phyloP scores from a whole-genome alignment of 2,797 vertebrate species.

The Botia almorhae region DNA sequence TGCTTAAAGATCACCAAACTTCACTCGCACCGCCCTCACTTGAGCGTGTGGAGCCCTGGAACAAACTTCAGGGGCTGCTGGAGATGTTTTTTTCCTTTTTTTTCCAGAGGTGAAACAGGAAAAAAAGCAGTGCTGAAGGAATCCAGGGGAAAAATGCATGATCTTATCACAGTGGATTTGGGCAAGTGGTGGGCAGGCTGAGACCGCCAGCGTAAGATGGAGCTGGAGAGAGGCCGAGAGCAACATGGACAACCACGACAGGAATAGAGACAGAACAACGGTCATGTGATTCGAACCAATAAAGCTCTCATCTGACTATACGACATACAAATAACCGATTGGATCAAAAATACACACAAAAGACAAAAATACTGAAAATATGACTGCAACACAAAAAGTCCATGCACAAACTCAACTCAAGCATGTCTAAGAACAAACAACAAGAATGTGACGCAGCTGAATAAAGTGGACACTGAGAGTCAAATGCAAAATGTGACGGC shows the following conservation, averaged over 20 bases:
- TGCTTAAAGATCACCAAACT: slow-evolving; percentile 75
- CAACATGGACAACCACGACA: slow-evolving; percentile 61
- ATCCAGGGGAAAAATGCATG: slow-evolving; percentile 42
- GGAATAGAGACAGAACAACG: slow-evolving; percentile 57
- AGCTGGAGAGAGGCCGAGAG: slow-evolving; percentile 70
- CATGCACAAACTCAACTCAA: background rate
- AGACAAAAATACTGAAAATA: background rate
- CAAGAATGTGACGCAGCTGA: background rate
- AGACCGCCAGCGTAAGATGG: slow-evolving; percentile 60
- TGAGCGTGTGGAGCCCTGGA: background rate
- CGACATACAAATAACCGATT: slow-evolving; percentile 19
- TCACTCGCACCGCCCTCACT: slow-evolving; percentile 13
- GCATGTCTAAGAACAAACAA: background rate
- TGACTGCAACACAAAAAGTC: background rate
- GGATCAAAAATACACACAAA: background rate
- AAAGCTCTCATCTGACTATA: background rate
- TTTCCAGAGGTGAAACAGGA: background rate
- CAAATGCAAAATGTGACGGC: slow-evolving; percentile 59
- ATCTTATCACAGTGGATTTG: slow-evolving; percentile 54
- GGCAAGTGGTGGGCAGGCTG: slow-evolving; percentile 33
- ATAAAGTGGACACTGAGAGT: slow-evolving; percentile 39
- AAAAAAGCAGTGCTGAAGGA: slow-evolving; percentile 41
- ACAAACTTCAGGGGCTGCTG: slow-evolving; percentile 17
- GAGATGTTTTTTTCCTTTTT: slow-evolving; percentile 1
- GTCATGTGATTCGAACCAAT: slow-evolving; percentile 45